Evolutionary conservation across 2,888 invertebrate species (phyloP), one percentile per base, ranked within the genome.

Genomic region (Netelia virgata): DNA sequence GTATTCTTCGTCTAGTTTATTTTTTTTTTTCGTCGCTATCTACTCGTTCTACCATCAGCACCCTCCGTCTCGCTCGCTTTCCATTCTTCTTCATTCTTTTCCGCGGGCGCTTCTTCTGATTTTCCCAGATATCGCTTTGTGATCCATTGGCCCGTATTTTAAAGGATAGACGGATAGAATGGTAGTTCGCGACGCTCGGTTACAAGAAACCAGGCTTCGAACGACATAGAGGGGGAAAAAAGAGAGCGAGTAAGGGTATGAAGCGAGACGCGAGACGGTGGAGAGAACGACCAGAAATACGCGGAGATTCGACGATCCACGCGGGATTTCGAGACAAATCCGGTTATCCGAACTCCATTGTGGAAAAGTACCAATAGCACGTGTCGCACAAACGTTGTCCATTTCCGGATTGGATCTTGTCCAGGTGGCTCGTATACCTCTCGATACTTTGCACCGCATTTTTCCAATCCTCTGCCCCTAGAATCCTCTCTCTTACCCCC

Each of bases 351-450:
- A 57, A 55, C 10, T 73, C 53, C 11, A 63, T n/a, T 1, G 23
- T 64, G 16, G 69, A 61, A 68, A 64, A 64, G 47, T 28, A 59
- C 1, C 18, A 16, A 57, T 43, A 79, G 66, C 79, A 70, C 85
- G 82, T 84, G 84, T 84, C 83, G 75, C 69, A 63, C 61, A 76
- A 69, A 82, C 82, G 64, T 82, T 83, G 78, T 87, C 86, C 78
- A 87, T 86, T 87, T 87, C 85, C 83, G 75, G 82, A 78, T 82
- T 85, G 85, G 85, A 85, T 86, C 80, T 75, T 82, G 77, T 85
- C 85, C 86, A 86, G 74, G 83, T 69, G 59, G 70, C 69, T 77
- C 78, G 73, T 76, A 84, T 76, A 84, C 66, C 63, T 80, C 64
- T 77, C 78, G 85, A 85, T 85, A 84, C 80, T 85, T 76, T 77